phyloP scores from a whole-genome alignment of 2,797 vertebrate species.

The Lemur catta region DNA sequence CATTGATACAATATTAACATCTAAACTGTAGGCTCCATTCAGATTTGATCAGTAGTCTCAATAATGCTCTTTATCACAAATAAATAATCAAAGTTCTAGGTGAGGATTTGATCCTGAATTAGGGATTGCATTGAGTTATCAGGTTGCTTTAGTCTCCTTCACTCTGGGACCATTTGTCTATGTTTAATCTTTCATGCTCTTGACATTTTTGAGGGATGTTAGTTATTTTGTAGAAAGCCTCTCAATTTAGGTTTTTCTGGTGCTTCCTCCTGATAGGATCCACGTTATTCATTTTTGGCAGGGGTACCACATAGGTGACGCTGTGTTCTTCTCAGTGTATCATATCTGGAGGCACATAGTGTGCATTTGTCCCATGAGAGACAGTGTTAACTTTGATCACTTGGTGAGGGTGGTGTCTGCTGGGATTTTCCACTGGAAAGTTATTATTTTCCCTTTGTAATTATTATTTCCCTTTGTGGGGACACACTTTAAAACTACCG shows the following conservation, averaged over 20 bases:
- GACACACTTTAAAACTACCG: neutral
- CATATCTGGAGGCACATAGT: fast-evolving
- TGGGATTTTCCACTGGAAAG: neutral
- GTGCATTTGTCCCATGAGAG: neutral
- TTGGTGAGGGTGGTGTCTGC: neutral
- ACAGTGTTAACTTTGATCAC: neutral
- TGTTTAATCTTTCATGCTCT: neutral
- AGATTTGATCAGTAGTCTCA: neutral
- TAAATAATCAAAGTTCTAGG: neutral
- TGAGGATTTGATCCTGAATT: neutral
- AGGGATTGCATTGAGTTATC: neutral
- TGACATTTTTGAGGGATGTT: neutral
- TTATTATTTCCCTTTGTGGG: neutral
- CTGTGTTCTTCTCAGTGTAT: neutral
- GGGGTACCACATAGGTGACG: neutral
- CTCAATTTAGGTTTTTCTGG: neutral
- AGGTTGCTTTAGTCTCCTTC: neutral
- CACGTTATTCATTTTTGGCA: neutral
- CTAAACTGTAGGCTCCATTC: neutral
- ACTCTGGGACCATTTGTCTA: neutral
- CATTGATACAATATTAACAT: neutral
- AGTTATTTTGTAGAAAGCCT: neutral
- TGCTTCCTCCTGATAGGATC: neutral
- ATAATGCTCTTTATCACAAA: neutral
- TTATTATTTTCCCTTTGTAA: neutral